Percentiles rank a stretch among this genome's conserved stretches.
phyloP scores from a whole-genome alignment of 2,888 invertebrate genomes.

The Chironomus tentans region DNA sequence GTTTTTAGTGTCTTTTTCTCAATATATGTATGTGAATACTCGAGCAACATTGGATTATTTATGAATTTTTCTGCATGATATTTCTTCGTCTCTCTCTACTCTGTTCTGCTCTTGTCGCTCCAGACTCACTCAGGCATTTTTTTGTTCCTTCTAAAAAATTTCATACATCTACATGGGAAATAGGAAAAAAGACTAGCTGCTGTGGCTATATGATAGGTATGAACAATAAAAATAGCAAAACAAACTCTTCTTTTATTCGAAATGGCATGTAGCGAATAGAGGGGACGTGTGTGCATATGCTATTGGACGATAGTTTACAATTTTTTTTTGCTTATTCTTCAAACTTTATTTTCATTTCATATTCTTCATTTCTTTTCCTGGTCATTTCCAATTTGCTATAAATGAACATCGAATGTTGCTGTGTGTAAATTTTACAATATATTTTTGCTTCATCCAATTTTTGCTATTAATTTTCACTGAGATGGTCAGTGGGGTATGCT shows the following conservation, averaged over 20 bases:
- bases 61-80: constrained; percentile 20
- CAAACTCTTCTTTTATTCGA: neutral
- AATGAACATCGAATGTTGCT: constrained; percentile 16
- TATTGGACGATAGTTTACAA: constrained; percentile 9
- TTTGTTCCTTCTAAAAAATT: too few species aligned
- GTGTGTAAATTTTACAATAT: too few species aligned
- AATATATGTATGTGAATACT: neutral
- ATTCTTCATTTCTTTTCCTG: neutral
- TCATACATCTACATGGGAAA: neutral
- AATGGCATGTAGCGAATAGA: neutral
- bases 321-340: constrained; percentile 9
- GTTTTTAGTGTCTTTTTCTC: neutral
- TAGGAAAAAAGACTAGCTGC: neutral
- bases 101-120: neutral
- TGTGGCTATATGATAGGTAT: neutral
- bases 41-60: constrained; percentile 18
- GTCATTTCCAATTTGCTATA: neutral
- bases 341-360: neutral
- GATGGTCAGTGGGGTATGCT: too few species aligned
- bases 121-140: neutral
- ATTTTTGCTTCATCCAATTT: too few species aligned
- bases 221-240: constrained; percentile 16
- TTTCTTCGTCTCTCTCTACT: constrained; percentile 6
- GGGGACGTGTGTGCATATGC: constrained; percentile 1
- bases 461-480: neutral